Base-by-base conservation (phyloP, 1,140 invertebrate genomes). In the Homalodisca vitripennis region DNA sequence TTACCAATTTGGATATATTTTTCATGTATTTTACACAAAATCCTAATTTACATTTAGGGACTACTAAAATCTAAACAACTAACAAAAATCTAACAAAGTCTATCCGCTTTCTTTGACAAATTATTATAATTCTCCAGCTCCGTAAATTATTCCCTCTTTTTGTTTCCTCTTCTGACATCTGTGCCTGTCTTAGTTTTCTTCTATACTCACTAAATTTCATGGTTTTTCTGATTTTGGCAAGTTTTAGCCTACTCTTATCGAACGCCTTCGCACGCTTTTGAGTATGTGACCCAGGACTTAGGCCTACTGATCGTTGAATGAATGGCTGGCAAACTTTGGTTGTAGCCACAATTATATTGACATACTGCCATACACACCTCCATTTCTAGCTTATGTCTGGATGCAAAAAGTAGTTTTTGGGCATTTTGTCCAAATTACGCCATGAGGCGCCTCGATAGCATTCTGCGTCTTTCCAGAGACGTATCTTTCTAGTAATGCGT, bases 381-480 rank as follows among this genome's bases (percentile, higher is more conserved):
- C 6, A 41, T 41, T 41, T 41, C 34, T 17, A 41, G 34, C 17
- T 17, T 41, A 10, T 6, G 6, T 41, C 34, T 41, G 17, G 34
- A 41, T 41, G 34, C 6, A 17, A 41, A 41, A 41, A n/a, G n/a
- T n/a, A n/a, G n/a, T n/a, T n/a, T n/a, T n/a, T n/a, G n/a, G n/a
- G n/a, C n/a, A n/a, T n/a, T n/a, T n/a, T n/a, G n/a, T n/a, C n/a
- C n/a, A n/a, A 41, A 41, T 41, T 41, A 41, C 34, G 6, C 34
- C 34, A 17, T 41, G 34, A 17, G 17, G 34, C 6, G 34, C 34
- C 34, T 41, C 34, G 17, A 10, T 41, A 6, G 34, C 34, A 17
- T 41, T 41, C 17, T 41, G 34, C 34, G 34, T 41, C 20, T 55
- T 55, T 55, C 51, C 51, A 6, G 51, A 55, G 22, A 55, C 24